Percentiles rank a stretch among this genome's conserved stretches.
Evolutionary conservation across 2,797 vertebrate species (phyloP).

Genomic region (Urophycis tenuis): DNA sequence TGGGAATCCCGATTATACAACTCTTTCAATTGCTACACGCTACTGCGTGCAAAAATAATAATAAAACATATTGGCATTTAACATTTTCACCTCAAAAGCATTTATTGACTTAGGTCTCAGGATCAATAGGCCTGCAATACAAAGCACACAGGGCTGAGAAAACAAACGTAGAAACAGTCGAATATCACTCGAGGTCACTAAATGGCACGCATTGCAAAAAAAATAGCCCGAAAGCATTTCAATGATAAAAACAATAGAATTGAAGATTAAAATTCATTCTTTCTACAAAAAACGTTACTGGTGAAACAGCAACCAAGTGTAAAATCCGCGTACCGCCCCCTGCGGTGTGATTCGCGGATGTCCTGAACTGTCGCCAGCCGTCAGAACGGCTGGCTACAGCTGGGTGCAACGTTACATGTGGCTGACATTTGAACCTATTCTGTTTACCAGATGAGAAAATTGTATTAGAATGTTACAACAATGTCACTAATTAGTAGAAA

Average conservation of each 20-base stretch:
- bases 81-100: neutral
- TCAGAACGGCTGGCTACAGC: too few species aligned
- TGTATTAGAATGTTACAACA: too few species aligned
- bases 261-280: neutral
- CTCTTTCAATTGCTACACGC: neutral
- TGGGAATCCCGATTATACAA: neutral
- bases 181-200: neutral
- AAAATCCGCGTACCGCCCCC: too few species aligned
- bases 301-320: too few species aligned
- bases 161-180: neutral
- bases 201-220: neutral
- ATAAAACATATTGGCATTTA: neutral
- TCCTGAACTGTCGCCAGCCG: too few species aligned
- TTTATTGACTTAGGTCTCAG: neutral
- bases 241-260: neutral
- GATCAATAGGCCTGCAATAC: constrained; percentile 5
- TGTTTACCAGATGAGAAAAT: too few species aligned
- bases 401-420: too few species aligned
- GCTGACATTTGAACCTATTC: too few species aligned
- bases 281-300: neutral
- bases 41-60: neutral
- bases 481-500: too few species aligned
- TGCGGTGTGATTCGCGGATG: too few species aligned
- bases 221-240: neutral
- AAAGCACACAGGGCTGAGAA: neutral